Conservation (phyloP, 2,797 vertebrate genomes). For the Arctocebus calabarensis region DNA sequence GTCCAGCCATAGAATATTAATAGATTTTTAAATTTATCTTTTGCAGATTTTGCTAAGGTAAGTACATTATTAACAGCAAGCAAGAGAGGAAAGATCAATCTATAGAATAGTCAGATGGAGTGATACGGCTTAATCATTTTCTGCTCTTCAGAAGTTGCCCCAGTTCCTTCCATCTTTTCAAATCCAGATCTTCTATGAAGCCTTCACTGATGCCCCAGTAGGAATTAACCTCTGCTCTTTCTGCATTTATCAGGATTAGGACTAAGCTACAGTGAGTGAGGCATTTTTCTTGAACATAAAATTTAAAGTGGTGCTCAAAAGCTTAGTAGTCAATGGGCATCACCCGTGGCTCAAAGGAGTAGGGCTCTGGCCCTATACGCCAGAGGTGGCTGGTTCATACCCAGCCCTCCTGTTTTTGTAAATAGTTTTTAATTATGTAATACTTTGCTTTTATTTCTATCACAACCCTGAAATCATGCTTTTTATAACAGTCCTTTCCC, state of each 20-base stretch:
- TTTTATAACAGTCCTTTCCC: slow-evolving; percentile 21
- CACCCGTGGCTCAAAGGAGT: too few relatives aligned
- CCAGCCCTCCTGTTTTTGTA: neutral
- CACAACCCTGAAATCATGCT: neutral
- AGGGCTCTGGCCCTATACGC: too few relatives aligned
- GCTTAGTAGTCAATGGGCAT: neutral
- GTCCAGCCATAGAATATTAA: neutral
- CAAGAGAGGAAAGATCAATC: neutral
- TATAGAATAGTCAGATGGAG: neutral
- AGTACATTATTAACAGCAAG: neutral
- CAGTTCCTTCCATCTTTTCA: slow-evolving; percentile 19
- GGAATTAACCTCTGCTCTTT: neutral
- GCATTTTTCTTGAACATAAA: neutral
- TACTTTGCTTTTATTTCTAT: slow-evolving; percentile 22
- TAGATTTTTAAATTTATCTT: neutral
- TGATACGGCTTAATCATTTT: slow-evolving; percentile 32
- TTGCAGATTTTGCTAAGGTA: neutral
- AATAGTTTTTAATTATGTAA: neutral
- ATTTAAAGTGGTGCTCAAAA: slow-evolving; percentile 6
- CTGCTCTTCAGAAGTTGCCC: neutral
- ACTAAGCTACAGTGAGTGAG: neutral
- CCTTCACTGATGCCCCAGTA: neutral
- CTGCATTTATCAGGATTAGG: neutral
- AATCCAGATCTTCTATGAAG: neutral
- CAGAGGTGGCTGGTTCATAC: too few relatives aligned